Percentiles rank a stretch among this genome's conserved stretches.
Evolutionary conservation across 2,113 vertebrate genomes (phyloP).

Genomic region (Irena cyanogastra): DNA sequence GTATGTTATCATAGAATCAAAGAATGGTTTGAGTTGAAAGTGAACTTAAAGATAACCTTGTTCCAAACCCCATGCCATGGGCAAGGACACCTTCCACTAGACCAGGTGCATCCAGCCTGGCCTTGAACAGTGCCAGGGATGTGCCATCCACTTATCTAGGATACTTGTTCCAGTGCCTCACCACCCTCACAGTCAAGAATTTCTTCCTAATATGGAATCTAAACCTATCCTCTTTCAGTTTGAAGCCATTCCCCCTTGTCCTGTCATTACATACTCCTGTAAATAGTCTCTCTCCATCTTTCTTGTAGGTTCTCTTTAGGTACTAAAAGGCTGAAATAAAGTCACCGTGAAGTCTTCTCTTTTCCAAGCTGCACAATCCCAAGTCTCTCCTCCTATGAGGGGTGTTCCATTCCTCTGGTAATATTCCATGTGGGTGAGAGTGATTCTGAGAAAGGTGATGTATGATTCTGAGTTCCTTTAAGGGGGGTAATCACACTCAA

Average conservation of each 20-base stretch:
- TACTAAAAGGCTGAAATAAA: background rate
- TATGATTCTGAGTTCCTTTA: background rate
- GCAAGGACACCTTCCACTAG: background rate
- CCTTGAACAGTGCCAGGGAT: too few species aligned
- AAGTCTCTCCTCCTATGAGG: background rate
- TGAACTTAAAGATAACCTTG: background rate
- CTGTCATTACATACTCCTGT: background rate
- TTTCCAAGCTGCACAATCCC: background rate
- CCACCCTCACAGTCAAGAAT: background rate
- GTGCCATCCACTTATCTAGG: background rate
- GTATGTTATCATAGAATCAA: fast-evolving
- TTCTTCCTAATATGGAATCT: background rate
- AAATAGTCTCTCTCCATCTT: background rate
- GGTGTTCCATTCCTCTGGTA: background rate
- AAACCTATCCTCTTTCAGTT: background rate
- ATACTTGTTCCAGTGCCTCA: background rate
- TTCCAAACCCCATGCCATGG: background rate
- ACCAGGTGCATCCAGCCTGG: background rate
- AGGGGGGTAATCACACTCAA: background rate
- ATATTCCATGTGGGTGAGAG: background rate
- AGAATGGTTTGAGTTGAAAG: background rate
- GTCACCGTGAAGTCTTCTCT: background rate
- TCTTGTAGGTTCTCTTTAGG: background rate
- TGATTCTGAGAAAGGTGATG: background rate
- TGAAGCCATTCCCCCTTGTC: background rate